Evolutionary conservation across 2,113 vertebrate genomes (phyloP), one percentile per base, ranked within the genome.

Genomic region (Ochotona princeps): DNA sequence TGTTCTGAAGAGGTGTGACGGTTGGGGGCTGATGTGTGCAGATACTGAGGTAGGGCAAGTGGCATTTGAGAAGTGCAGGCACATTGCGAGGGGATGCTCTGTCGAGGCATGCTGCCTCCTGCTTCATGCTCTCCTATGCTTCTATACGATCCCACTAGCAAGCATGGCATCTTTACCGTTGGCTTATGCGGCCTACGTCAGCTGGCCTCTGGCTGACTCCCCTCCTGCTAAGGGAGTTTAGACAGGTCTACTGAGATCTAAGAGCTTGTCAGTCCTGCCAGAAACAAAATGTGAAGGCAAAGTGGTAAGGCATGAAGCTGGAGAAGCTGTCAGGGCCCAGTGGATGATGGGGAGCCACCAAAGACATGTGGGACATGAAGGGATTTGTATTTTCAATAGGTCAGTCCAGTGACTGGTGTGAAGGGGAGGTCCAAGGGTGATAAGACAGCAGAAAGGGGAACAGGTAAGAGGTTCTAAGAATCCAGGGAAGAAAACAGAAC

Each of bases 241-340:
- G 60, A 79, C 9, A n/a, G 23, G n/a, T 93, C 85, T 83, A 73
- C 63, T 38, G 76, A 69, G 8, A 23, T 26, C 57, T 74, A 26
- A 6, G 57, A 54, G 51, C 20, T 49, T 63, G 61, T 78, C 0
- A 72, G 85, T 87, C n/a, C 70, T 69, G 70, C n/a, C 4, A 15
- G 87, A 93, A 28, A 78, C 74, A 78, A 81, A 84, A 82, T 20
- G 28, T n/a, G 63, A 92, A 65, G 49, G n/a, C 67, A 51, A 90
- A 92, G 7, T 47, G 20, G 47, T 54, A n/a, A 26, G 9, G 30
- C 2, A 81, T 66, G 88, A 91, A 92, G 70, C 81, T 87, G 47
- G 69, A 67, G 28, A 70, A 20, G 63, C 76, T 91, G 30, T 54
- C 25, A 17, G 51, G 5, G 69, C 47, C 18, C 38, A 44, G 38